Percentiles rank a stretch among this genome's conserved stretches.
Evolutionary conservation across 1,140 invertebrate genomes (phyloP).

Genomic region (Polypedilum pembai): DNA sequence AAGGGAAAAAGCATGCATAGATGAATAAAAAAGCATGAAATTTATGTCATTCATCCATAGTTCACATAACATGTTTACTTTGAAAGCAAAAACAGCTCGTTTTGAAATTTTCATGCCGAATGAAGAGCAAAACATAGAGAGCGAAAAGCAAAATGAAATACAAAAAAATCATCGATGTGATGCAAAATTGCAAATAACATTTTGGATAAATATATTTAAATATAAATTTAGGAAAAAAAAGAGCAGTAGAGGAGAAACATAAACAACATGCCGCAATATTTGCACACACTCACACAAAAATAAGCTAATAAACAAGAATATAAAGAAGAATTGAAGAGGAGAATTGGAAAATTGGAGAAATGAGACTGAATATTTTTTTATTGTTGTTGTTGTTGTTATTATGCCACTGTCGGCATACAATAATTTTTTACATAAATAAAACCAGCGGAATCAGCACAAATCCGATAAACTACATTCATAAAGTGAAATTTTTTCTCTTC

Average conservation of each 20-base stretch:
- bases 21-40: not conserved
- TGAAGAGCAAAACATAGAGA: not conserved
- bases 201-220: not conserved
- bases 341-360: not conserved
- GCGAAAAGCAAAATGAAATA: not conserved
- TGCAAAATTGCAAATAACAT: not conserved
- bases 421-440: not conserved
- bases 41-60: conserved; percentile 5
- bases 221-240: not conserved
- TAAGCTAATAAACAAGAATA: not conserved
- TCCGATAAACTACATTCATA: conserved; percentile 24
- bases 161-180: not conserved
- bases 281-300: not conserved
- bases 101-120: not conserved
- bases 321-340: not conserved
- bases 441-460: conserved; percentile 22
- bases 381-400: not conserved
- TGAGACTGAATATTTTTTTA: not conserved
- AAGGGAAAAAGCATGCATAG: not conserved
- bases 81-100: not conserved
- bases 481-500: conserved; percentile 21
- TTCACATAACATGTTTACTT: conserved; percentile 7
- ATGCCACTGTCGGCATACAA: not conserved
- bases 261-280: not conserved
- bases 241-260: not conserved